A percentile compares a stretch with the other conserved stretches of the same genome.
phyloP scores from a whole-genome alignment of 1,140 invertebrate genomes.

The Conus betulinus region DNA sequence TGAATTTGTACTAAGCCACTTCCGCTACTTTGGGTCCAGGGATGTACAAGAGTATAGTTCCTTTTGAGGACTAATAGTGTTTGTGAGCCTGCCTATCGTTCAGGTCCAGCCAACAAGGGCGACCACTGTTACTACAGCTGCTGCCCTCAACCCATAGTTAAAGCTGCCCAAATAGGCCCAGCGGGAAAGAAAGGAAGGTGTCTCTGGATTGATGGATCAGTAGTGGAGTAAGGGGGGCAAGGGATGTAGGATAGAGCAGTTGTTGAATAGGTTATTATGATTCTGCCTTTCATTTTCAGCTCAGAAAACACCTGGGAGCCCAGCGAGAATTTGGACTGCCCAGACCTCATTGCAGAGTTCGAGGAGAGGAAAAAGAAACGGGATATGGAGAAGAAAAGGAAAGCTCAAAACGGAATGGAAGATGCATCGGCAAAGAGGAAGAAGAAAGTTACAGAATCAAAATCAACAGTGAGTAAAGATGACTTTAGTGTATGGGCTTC shows the following conservation, averaged over 20 bases:
- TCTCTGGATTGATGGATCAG: too few species aligned
- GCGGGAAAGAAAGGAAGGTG: slow-evolving; percentile 72
- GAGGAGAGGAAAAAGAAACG: slow-evolving; percentile 76
- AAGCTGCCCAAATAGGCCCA: slow-evolving; percentile 69
- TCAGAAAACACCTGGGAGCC: slow-evolving; percentile 77
- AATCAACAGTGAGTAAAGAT: slow-evolving; percentile 58
- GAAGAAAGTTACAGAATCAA: slow-evolving; percentile 57
- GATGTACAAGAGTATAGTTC: too few species aligned
- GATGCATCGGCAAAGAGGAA: too few species aligned
- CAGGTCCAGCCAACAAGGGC: too few species aligned
- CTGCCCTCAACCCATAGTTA: not conserved
- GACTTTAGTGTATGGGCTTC: too few species aligned
- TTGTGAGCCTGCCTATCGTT: too few species aligned
- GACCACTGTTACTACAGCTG: too few species aligned
- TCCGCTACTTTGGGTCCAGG: too few species aligned
- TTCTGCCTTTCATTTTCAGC: slow-evolving; percentile 56
- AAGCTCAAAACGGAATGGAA: slow-evolving; percentile 35
- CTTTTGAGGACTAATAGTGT: too few species aligned
- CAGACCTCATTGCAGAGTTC: slow-evolving; percentile 92
- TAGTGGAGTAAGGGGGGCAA: too few species aligned
- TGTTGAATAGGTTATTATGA: not conserved
- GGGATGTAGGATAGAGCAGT: too few species aligned
- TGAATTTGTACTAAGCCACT: too few species aligned
- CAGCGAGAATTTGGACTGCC: slow-evolving; percentile 86
- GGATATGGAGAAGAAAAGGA: not conserved